phyloP scores from a whole-genome alignment of 2,888 invertebrate genomes.

The Mythimna lalbum region DNA sequence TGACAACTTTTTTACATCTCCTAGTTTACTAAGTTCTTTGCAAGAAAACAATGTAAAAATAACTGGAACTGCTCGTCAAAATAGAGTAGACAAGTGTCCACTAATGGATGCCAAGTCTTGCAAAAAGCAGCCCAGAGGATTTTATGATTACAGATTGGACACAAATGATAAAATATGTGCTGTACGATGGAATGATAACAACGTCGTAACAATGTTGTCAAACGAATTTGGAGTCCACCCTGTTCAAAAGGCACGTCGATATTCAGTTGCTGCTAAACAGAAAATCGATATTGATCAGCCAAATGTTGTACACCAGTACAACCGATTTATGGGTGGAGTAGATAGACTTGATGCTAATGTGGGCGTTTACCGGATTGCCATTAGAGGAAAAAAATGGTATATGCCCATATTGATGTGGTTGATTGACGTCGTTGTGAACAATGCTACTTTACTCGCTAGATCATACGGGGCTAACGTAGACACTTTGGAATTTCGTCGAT shows the following conservation, averaged over 20 bases:
- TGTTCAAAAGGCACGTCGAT: conserved; percentile 1
- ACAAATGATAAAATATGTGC: conserved; percentile 6
- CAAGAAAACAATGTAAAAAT: not conserved
- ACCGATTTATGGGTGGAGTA: conserved; percentile 12
- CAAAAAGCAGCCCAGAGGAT: conserved; percentile 4
- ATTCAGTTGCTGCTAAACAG: conserved; percentile 10
- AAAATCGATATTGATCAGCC: conserved; percentile 16
- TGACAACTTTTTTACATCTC: conserved; percentile 12
- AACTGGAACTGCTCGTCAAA: not conserved
- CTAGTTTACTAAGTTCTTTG: not conserved
- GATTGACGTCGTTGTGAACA: too few species aligned
- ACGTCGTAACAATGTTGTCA: conserved; percentile 3
- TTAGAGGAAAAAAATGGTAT: too few species aligned
- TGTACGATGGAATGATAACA: conserved; percentile 9
- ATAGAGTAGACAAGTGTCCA: conserved; percentile 6
- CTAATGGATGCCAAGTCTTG: not conserved
- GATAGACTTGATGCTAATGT: not conserved
- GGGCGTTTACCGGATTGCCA: not conserved
- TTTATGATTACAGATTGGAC: conserved; percentile 7
- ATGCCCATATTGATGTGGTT: too few species aligned
- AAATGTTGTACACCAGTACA: conserved; percentile 9
- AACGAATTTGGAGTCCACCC: conserved; percentile 12
- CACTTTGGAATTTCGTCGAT: too few species aligned
- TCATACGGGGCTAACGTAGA: too few species aligned
- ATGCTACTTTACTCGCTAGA: too few species aligned